phyloP scores from a whole-genome alignment of 2,888 invertebrate species.

The Mayetiola destructor region DNA sequence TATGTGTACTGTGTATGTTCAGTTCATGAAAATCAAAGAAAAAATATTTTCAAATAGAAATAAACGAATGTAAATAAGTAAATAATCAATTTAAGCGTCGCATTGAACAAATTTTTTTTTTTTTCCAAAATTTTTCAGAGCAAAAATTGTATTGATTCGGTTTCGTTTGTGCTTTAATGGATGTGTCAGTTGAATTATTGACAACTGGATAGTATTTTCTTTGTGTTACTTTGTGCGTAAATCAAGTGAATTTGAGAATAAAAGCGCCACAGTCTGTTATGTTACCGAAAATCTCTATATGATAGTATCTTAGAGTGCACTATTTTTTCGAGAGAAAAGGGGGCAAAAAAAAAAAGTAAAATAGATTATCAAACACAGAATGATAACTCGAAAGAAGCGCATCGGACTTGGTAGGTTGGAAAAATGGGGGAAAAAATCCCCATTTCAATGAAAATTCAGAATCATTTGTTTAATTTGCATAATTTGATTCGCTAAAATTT shows the following conservation, averaged over 20 bases:
- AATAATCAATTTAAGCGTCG: no score
- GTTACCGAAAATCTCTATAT: neutral
- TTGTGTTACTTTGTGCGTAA: neutral
- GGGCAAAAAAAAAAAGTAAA: neutral
- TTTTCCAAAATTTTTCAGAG: neutral
- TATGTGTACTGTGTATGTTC: neutral
- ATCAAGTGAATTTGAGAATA: neutral
- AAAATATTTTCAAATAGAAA: no score
- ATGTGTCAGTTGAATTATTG: no score
- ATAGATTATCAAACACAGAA: neutral
- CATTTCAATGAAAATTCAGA: neutral
- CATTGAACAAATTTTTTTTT: neutral
- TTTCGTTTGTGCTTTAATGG: neutral
- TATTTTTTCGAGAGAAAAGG: neutral
- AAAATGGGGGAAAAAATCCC: neutral
- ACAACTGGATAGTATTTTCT: neutral
- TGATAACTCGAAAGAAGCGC: slow-evolving; percentile 1
- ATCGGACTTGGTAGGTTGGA: neutral
- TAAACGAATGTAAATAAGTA: no score
- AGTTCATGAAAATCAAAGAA: neutral
- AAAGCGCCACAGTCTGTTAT: neutral
- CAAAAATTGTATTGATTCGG: neutral
- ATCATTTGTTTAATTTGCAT: neutral
- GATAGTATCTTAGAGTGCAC: neutral
- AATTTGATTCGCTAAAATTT: neutral